phyloP scores from a whole-genome alignment of 2,113 vertebrate species.

The Amblyopsis rosae region DNA sequence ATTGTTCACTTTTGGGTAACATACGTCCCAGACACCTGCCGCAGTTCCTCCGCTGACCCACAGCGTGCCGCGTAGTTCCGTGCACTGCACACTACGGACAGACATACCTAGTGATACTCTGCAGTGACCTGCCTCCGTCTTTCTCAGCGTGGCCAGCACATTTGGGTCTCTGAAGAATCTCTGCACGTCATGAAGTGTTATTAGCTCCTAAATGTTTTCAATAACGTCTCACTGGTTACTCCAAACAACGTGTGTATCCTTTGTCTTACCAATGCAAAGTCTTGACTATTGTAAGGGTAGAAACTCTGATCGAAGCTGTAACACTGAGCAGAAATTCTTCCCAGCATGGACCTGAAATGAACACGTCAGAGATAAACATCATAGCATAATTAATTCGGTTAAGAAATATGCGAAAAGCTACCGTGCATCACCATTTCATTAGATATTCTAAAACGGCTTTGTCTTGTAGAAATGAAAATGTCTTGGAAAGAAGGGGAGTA shows the following conservation, averaged over 20 bases:
- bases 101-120: constrained; percentile 64
- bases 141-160: constrained; percentile 65
- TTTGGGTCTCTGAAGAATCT: constrained; percentile 74
- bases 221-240: background rate
- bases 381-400: background rate
- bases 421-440: constrained; percentile 69
- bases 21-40: no score
- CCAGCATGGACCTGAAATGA: constrained; percentile 75
- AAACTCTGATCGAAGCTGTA: constrained; percentile 78
- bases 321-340: constrained; percentile 69
- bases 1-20: no score
- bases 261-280: constrained; percentile 68
- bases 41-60: no score
- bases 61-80: no score
- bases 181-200: constrained; percentile 42
- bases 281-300: constrained; percentile 57
- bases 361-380: background rate
- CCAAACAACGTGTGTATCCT: background rate
- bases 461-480: constrained; percentile 57
- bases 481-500: constrained; percentile 43
- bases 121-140: constrained; percentile 45
- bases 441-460: constrained; percentile 41
- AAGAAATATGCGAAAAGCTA: background rate
- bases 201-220: background rate
- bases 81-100: background rate